phyloP scores from a whole-genome alignment of 2,113 vertebrate genomes.

The Oreochromis spilurus region DNA sequence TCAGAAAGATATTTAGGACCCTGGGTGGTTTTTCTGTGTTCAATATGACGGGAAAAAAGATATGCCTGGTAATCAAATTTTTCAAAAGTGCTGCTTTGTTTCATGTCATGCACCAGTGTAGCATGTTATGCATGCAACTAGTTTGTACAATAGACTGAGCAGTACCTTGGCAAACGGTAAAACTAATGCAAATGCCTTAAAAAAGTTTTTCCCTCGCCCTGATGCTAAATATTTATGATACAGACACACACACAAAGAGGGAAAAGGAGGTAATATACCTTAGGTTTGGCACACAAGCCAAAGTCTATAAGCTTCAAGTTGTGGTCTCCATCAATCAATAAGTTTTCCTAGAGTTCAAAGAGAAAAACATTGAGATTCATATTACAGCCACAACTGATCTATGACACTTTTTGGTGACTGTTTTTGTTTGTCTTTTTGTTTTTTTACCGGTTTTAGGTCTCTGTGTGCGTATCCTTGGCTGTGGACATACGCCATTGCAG shows the following conservation, averaged over 20 bases:
- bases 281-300: slow-evolving; percentile 93
- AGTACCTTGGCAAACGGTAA: background rate
- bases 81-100: background rate
- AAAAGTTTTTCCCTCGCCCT: background rate
- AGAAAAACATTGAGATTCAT: background rate
- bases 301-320: slow-evolving; percentile 97
- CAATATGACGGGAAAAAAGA: background rate
- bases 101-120: background rate
- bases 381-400: background rate
- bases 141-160: background rate
- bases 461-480: slow-evolving; percentile 92
- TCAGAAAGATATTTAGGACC: background rate
- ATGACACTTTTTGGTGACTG: background rate
- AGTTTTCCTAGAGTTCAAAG: slow-evolving; percentile 80
- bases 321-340: slow-evolving; percentile 86
- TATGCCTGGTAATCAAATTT: background rate
- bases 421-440: background rate
- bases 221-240: background rate
- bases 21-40: background rate
- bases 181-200: background rate
- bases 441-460: slow-evolving; percentile 88
- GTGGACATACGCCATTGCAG: slow-evolving; percentile 89
- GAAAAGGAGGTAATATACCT: slow-evolving; percentile 69
- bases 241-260: background rate
- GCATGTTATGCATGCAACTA: background rate